Percentiles rank a stretch among this genome's conserved stretches.
These are phyloP conservation scores for Gymnorhina tibicen DNA, from an alignment of 2,113 vertebrate species.

Conservation along the genomic window DNA sequence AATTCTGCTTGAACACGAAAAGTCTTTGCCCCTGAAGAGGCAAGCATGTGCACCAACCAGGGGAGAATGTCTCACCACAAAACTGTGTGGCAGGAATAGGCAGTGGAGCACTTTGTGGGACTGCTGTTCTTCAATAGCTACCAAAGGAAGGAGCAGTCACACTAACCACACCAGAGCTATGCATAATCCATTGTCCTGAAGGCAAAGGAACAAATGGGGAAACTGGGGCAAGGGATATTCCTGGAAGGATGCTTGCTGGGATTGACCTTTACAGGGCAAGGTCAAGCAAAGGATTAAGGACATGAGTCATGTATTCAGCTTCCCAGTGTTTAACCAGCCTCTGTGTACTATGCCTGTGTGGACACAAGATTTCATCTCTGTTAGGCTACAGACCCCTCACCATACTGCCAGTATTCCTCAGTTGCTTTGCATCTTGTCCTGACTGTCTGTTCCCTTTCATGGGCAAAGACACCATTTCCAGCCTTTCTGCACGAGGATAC, in stretches of 20 bases:
- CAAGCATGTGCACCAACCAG: rapidly evolving
- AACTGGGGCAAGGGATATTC: not conserved
- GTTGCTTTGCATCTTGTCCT: not conserved
- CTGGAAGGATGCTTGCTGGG: not conserved
- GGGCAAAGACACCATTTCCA: not conserved
- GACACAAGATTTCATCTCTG: not conserved
- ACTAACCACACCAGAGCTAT: not conserved
- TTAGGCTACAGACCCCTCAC: not conserved
- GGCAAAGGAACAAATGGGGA: not conserved
- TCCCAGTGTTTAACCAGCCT: not conserved
- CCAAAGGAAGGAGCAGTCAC: not conserved
- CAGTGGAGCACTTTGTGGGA: not conserved
- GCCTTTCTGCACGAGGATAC: not conserved
- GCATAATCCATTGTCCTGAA: not conserved
- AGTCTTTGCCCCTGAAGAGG: not conserved
- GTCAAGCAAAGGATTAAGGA: not conserved
- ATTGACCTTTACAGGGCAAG: not conserved
- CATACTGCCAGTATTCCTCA: not conserved
- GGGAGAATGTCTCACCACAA: not conserved
- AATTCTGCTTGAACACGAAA: not conserved
- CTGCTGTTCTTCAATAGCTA: not conserved
- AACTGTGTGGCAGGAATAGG: not conserved
- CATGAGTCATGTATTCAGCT: not conserved
- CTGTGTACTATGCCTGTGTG: not conserved
- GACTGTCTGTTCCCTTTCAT: not conserved